Evolutionary conservation across 1,140 invertebrate species (phyloP).

Genomic region (Bicyclus anynana): DNA sequence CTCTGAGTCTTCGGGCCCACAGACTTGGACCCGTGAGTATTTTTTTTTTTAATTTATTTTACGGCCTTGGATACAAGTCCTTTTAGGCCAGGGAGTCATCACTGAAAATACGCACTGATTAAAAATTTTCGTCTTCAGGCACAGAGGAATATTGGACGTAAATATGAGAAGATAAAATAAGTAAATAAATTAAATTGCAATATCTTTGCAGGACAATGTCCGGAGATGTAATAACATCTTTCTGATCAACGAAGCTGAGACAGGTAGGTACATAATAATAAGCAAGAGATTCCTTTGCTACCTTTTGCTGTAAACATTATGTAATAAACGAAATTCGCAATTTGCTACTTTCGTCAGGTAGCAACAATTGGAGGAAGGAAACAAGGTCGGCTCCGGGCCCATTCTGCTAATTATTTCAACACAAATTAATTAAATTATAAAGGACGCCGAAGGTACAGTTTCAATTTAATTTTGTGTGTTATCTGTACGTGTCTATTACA

Average conservation of each 20-base stretch:
- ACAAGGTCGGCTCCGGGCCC: slow-evolving; percentile 12
- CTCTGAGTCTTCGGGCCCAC: no score
- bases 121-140: no score
- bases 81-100: no score
- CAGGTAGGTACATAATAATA: not conserved
- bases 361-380: slow-evolving; percentile 13
- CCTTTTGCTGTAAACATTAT: not conserved
- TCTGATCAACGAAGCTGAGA: not conserved
- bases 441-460: slow-evolving; percentile 3
- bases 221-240: not conserved
- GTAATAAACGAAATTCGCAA: not conserved
- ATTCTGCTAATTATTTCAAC: slow-evolving; percentile 17
- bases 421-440: slow-evolving; percentile 17
- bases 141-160: no score
- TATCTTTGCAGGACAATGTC: no score
- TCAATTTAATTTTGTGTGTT: slow-evolving; percentile 10
- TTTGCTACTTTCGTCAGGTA: slow-evolving; percentile 11
- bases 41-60: no score
- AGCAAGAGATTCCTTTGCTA: not conserved
- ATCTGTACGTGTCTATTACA: slow-evolving; percentile 1
- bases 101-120: no score
- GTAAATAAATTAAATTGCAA: no score
- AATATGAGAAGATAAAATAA: no score
- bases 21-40: no score
- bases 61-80: no score